Conservation (phyloP, 2,113 vertebrate species). For the Numida meleagris region DNA sequence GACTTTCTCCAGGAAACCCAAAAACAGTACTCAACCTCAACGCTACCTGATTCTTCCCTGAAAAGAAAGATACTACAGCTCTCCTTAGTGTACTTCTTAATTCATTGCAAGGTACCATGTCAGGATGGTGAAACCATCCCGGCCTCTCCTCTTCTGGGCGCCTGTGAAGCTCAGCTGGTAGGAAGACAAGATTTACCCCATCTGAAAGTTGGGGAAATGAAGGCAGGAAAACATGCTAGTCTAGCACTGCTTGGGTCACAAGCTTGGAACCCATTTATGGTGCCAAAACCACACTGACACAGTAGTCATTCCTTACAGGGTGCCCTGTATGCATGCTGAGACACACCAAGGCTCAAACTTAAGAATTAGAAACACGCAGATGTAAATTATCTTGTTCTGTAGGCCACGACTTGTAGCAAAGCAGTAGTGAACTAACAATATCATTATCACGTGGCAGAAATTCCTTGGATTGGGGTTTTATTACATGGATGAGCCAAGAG, state of each 20-base stretch:
- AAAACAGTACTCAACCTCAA: not conserved
- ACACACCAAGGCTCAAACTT: rapidly evolving
- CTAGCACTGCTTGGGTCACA: not conserved
- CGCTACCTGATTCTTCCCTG: not conserved
- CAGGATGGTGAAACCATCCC: not conserved
- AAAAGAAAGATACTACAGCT: not conserved
- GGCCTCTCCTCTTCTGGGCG: not conserved
- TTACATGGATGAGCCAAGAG: not conserved
- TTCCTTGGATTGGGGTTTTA: not conserved
- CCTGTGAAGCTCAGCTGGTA: not conserved
- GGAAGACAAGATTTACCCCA: not conserved
- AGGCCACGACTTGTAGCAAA: not conserved
- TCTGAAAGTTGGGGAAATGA: not conserved
- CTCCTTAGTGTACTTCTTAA: not conserved
- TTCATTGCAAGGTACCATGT: not conserved
- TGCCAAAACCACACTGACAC: not conserved
- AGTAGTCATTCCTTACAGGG: not conserved
- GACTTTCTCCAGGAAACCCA: not conserved
- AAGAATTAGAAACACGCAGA: not conserved
- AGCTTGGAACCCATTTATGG: not conserved
- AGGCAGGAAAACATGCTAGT: not conserved
- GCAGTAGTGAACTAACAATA: not conserved
- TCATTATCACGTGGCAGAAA: rapidly evolving
- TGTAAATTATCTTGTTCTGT: not conserved
- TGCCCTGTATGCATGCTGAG: rapidly evolving